Conservation (phyloP, 2,888 invertebrate species). For the Melanophora roralis region DNA sequence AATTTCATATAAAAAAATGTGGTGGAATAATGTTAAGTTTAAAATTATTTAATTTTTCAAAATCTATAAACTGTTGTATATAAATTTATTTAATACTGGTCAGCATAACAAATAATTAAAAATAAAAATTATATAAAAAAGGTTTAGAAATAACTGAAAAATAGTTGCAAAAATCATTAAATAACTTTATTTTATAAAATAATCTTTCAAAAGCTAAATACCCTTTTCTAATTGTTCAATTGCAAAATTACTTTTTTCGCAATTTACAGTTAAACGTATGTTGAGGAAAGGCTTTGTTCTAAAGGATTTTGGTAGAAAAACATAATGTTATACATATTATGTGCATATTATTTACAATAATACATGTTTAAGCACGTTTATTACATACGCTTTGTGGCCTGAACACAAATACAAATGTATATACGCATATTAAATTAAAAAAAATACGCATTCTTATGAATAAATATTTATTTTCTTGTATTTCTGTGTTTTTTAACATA, state of each 20-base stretch:
- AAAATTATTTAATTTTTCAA: too few species aligned
- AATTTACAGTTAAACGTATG: background rate
- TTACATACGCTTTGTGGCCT: slow-evolving; percentile 29
- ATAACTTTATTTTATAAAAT: background rate
- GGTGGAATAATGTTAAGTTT: slow-evolving; percentile 1
- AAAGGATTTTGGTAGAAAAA: background rate
- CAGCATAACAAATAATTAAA: too few species aligned
- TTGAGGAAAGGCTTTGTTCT: background rate
- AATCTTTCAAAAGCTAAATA: background rate
- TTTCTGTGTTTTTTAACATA: too few species aligned
- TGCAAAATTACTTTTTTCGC: slow-evolving; percentile 4
- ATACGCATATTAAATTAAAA: background rate
- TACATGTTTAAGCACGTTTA: background rate
- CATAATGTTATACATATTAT: slow-evolving; percentile 12
- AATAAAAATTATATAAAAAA: too few species aligned
- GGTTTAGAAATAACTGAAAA: too few species aligned
- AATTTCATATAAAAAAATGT: slow-evolving; percentile 3
- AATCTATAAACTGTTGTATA: too few species aligned
- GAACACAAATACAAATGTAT: background rate
- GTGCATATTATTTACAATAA: slow-evolving; percentile 13
- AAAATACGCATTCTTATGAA: too few species aligned
- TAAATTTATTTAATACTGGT: too few species aligned
- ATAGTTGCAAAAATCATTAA: background rate
- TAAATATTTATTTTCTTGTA: too few species aligned
- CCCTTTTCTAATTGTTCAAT: slow-evolving; percentile 7